These are phyloP conservation scores for Aradophagus sp. DNA, from an alignment of 1,140 invertebrate species.

Conservation along the genomic window DNA sequence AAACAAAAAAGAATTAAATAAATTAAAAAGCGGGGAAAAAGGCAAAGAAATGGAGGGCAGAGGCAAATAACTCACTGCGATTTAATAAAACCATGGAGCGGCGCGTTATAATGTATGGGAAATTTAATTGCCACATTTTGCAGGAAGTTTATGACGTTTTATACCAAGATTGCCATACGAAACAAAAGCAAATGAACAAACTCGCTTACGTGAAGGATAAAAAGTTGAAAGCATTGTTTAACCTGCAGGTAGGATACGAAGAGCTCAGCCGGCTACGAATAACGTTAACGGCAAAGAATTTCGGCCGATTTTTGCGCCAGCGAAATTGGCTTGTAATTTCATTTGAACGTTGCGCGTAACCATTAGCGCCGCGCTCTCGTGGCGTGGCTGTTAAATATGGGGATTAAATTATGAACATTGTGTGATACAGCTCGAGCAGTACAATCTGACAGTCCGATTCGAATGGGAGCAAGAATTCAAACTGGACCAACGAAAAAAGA, in stretches of 20 bases:
- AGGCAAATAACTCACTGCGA: constrained; percentile 19
- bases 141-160: constrained; percentile 77
- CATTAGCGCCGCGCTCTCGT: constrained; percentile 53
- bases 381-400: constrained; percentile 55
- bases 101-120: constrained; percentile 15
- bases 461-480: constrained; percentile 36
- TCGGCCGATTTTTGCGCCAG: constrained; percentile 52
- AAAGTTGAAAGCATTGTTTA: constrained; percentile 76
- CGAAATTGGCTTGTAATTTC: constrained; percentile 3
- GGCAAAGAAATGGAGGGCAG: background rate
- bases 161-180: constrained; percentile 77
- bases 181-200: constrained; percentile 77
- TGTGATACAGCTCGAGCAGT: constrained; percentile 55
- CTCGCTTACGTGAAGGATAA: constrained; percentile 76
- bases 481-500: constrained; percentile 38
- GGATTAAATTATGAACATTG: constrained; percentile 59
- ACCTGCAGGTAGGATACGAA: constrained; percentile 73
- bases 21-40: too few species aligned
- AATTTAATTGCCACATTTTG: constrained; percentile 45
- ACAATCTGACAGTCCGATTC: constrained; percentile 43
- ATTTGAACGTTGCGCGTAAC: constrained; percentile 10
- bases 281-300: constrained; percentile 15
- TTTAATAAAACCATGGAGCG: constrained; percentile 20
- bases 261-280: constrained; percentile 24
- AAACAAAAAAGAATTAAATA: constrained; percentile 4